Conservation (phyloP, 2,888 invertebrate species). For the Apocheima hispidaria region DNA sequence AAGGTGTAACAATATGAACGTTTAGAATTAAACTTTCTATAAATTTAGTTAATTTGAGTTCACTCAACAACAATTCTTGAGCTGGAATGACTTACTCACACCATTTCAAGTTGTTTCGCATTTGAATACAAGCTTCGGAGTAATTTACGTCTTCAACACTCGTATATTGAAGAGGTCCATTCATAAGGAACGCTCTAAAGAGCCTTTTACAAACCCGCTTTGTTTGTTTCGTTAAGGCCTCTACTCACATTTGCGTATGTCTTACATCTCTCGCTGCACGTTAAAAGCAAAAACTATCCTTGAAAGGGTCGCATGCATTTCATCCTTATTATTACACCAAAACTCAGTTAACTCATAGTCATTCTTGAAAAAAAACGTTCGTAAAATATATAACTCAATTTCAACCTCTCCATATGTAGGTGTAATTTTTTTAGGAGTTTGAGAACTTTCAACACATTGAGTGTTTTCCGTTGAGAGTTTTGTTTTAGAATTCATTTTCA, state of each 20-base stretch:
- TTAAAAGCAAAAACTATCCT: constrained; percentile 42
- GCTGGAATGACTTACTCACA: constrained; percentile 9
- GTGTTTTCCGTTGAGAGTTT: constrained; percentile 49
- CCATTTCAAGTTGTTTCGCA: constrained; percentile 7
- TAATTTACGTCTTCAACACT: constrained; percentile 8
- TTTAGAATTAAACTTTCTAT: not conserved
- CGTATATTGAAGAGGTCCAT: constrained; percentile 6
- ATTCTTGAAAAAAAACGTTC: constrained; percentile 43
- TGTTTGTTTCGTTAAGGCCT: constrained; percentile 14
- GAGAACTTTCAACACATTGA: constrained; percentile 49
- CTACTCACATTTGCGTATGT: constrained; percentile 25
- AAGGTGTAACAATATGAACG: not conserved
- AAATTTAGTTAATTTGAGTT: constrained; percentile 8
- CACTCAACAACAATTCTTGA: constrained; percentile 11
- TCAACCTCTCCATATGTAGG: constrained; percentile 26
- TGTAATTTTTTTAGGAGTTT: constrained; percentile 45
- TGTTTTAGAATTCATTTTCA: constrained; percentile 41
- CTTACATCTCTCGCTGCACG: constrained; percentile 28
- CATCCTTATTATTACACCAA: constrained; percentile 16
- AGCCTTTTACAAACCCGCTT: constrained; percentile 11
- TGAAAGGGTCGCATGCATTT: constrained; percentile 34
- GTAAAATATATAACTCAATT: constrained; percentile 50
- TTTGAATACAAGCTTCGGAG: constrained; percentile 12
- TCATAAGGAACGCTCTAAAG: constrained; percentile 12
- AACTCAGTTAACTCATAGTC: not conserved